Evolutionary conservation across 1,140 invertebrate species (phyloP), one percentile per base, ranked within the genome.

Genomic region (Lordiphosa stackelbergi): DNA sequence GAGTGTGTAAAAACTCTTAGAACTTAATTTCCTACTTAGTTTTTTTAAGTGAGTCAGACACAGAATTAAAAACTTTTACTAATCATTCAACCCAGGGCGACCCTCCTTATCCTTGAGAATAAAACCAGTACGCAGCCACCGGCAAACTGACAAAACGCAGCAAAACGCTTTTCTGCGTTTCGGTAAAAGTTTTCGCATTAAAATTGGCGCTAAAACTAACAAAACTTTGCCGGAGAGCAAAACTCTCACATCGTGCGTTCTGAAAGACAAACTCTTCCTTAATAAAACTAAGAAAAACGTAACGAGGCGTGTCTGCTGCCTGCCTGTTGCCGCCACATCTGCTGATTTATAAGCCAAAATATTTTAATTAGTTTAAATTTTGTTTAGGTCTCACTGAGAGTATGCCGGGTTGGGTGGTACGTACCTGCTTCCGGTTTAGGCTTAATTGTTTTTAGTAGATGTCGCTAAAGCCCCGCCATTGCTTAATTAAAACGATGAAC

Each of bases 151-250:
- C 43, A 53, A 34, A 45, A 52, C 11, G 36, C 51, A 46, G 51
- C 49, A 45, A 41, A 55, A 60, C 49, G 42, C 47, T 40, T 43
- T 40, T 47, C 41, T 43, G 24, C 49, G 7, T 46, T 46, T 46
- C 31, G 43, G 28, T 40, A 62, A 66, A 66, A 66, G 41, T 63
- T 66, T 66, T 12, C 47, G 47, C 64, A 63, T 68, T 68, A 64
- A 68, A 68, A 63, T 57, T 63, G 65, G 59, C 60, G 65, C 49
- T 64, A 64, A 68, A 68, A 68, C 65, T 64, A 64, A 64, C 49
- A 11, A 54, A 60, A 68, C 31, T 68, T 64, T 59, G 42, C 37
- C 37, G 51, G 12, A 19, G 19, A 19, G 19, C 19, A 19, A 19
- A 19, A 31, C 28, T 31, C 28, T 8, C 2, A 24, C 22, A 24